Base-by-base conservation (phyloP, 2,113 vertebrate genomes). In the Girardinichthys multiradiatus region DNA sequence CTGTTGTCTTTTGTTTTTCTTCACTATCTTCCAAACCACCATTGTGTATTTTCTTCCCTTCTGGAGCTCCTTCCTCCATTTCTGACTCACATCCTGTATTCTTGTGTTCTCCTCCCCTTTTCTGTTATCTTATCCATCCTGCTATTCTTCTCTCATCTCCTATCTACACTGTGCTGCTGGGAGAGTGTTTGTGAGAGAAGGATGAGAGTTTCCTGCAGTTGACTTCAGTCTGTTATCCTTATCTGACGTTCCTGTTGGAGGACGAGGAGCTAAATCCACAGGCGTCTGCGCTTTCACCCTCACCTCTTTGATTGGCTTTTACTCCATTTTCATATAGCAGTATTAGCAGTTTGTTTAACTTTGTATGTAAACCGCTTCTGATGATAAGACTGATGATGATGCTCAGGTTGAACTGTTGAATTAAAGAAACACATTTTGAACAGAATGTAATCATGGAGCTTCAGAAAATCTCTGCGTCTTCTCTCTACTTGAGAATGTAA, bases 51-150 rank as follows among this genome's bases (percentile, higher is more conserved):
- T 65, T 57, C n/a, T 45, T 70, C 67, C 70, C 61, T 30, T 57
- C 37, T 76, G 78, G 45, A 26, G 31, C 59, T 70, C 76, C 79
- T 81, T 84, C 76, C 76, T 78, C 81, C 79, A 79, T 72, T 48
- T 68, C 58, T 83, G 74, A 84, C 71, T 83, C 81, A 87, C 79
- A 67, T 85, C 85, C 88, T 83, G 80, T 68, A 13, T 76, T 77
- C 79, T 74, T 70, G 57, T 70, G 42, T 26, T 62, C 35, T 74
- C 71, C 66, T 70, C 64, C 78, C 28, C 65, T 45, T 0, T 72
- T 68, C 66, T 42, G 58, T 79, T 84, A 77, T 84, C 62, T 69
- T 57, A 80, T 77, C 83, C 82, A 73, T 80, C 86, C 78, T 74
- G 80, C 75, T 65, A 69, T 86, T 77, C 84, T 76, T 72, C 81